phyloP scores from a whole-genome alignment of 2,888 invertebrate species.

The Noctua janthe region DNA sequence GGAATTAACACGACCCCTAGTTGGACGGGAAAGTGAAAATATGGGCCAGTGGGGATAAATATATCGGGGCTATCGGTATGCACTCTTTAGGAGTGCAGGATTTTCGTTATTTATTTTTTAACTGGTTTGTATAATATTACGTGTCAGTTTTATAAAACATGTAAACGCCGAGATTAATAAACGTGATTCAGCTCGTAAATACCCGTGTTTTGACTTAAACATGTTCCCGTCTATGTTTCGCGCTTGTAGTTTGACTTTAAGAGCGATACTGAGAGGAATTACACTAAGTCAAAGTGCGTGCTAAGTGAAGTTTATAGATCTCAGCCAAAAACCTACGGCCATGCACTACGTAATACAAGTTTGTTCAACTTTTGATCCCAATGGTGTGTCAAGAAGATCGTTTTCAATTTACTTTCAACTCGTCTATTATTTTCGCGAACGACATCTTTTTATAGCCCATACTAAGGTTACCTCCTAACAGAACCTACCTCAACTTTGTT shows the following conservation, averaged over 20 bases:
- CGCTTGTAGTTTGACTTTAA: neutral
- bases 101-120: neutral
- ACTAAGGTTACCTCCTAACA: neutral
- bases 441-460: neutral
- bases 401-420: neutral
- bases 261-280: neutral
- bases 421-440: too few relatives aligned
- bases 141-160: neutral
- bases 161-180: neutral
- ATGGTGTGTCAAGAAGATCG: neutral
- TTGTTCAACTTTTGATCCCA: neutral
- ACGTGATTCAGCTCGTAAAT: neutral
- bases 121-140: neutral
- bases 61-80: slow-evolving; percentile 27
- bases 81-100: neutral
- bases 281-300: neutral
- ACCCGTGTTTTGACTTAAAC: neutral
- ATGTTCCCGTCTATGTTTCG: neutral
- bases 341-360: neutral
- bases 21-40: slow-evolving; percentile 49
- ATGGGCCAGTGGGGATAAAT: slow-evolving; percentile 40
- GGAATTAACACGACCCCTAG: slow-evolving; percentile 68
- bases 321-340: neutral
- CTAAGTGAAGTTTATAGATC: neutral
- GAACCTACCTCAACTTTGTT: neutral